Percentiles rank a stretch among this genome's conserved stretches.
phyloP scores from a whole-genome alignment of 64 coral and sea anemone species.

The Hydrozoanthus tunicans region DNA sequence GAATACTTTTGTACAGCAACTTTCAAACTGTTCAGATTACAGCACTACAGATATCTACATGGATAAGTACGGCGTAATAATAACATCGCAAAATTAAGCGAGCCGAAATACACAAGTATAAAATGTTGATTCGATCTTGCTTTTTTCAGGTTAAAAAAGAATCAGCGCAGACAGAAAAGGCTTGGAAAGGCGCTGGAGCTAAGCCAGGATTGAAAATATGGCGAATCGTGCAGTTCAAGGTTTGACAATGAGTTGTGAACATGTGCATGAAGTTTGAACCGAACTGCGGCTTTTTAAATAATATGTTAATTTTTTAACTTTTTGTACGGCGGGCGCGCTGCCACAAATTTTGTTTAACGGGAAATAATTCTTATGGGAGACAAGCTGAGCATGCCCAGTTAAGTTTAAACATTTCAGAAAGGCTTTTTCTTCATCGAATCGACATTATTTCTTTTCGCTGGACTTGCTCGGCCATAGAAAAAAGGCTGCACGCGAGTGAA shows the following conservation, averaged over 20 bases:
- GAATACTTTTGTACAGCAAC: background rate
- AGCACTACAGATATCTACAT: background rate
- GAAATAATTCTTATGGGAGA: too few relatives aligned
- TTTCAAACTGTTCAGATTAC: background rate
- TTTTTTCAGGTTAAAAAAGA: slow-evolving; percentile 84
- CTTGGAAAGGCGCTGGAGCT: slow-evolving; percentile 81
- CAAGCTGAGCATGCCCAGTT: too few relatives aligned
- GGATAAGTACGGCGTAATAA: background rate
- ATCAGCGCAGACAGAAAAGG: slow-evolving; percentile 74
- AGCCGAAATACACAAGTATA: background rate
- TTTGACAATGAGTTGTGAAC: background rate
- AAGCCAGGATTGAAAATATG: slow-evolving; percentile 78
- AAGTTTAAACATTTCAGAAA: too few relatives aligned
- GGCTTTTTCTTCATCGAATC: too few relatives aligned
- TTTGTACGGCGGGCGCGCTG: too few relatives aligned
- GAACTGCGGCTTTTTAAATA: background rate
- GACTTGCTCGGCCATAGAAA: too few relatives aligned
- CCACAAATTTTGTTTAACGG: too few relatives aligned
- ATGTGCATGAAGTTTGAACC: background rate
- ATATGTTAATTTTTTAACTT: too few relatives aligned
- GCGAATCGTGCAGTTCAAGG: slow-evolving; percentile 94
- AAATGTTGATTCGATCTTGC: background rate
- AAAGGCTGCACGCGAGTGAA: too few relatives aligned
- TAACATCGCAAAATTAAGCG: background rate
- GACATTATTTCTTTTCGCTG: too few relatives aligned